Conservation (phyloP, 2,113 vertebrate genomes). For the Bothrops jararaca region DNA sequence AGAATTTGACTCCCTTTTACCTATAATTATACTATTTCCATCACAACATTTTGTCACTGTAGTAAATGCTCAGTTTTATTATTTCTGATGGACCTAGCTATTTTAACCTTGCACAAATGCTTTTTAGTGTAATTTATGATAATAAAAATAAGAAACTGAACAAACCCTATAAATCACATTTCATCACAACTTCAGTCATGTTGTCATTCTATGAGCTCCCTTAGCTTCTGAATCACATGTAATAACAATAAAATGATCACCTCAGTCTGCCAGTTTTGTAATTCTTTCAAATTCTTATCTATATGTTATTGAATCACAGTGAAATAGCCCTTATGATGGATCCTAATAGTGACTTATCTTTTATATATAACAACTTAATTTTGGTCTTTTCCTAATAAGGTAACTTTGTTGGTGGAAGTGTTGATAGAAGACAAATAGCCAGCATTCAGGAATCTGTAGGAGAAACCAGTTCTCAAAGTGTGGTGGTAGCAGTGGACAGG, state of each 20-base stretch:
- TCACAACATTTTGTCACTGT: neutral
- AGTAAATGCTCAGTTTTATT: neutral
- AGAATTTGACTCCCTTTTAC: conserved; percentile 27
- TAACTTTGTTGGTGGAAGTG: conserved; percentile 84
- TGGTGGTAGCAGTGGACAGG: conserved; percentile 97
- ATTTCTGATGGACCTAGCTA: neutral
- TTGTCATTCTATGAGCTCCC: conserved; percentile 8
- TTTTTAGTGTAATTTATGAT: neutral
- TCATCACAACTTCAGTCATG: neutral
- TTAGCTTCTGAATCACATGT: neutral
- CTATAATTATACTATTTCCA: neutral
- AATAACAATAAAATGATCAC: neutral
- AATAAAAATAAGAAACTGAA: conserved; percentile 15
- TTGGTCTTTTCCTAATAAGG: conserved; percentile 67
- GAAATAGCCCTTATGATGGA: neutral
- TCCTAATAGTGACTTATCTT: neutral
- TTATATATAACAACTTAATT: neutral
- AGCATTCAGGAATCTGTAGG: conserved; percentile 96
- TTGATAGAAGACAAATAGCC: conserved; percentile 91
- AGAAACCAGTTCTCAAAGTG: conserved; percentile 97
- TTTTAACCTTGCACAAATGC: neutral
- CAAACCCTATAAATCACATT: neutral
- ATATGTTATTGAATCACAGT: neutral
- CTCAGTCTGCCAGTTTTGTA: neutral
- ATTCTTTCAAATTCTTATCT: neutral